These are phyloP conservation scores for Motacilla alba DNA, from an alignment of 2,113 vertebrate species.

Conservation along the genomic window DNA sequence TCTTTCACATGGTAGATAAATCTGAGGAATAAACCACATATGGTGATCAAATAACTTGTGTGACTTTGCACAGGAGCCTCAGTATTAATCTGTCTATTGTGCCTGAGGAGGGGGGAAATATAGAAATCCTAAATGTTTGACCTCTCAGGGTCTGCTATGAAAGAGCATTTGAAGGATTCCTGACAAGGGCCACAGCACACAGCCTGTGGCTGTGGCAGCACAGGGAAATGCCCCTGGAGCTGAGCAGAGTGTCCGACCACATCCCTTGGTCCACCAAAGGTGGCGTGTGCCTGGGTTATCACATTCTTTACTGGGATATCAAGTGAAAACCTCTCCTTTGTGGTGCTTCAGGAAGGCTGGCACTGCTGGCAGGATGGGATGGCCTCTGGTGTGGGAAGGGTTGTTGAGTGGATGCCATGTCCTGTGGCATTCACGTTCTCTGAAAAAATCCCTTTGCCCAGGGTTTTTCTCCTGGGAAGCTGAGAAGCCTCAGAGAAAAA, in stretches of 20 bases:
- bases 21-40: not conserved
- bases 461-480: no score
- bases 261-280: not conserved
- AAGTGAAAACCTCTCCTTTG: not conserved
- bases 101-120: not conserved
- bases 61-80: not conserved
- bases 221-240: not conserved
- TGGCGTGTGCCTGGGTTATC: not conserved
- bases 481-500: no score
- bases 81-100: not conserved
- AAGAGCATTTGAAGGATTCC: not conserved
- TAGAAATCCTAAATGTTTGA: not conserved
- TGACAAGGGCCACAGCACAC: not conserved
- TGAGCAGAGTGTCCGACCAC: rapidly evolving
- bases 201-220: not conserved
- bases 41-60: not conserved
- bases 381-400: not conserved
- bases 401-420: rapidly evolving
- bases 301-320: not conserved
- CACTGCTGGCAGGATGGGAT: rapidly evolving
- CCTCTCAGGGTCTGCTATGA: not conserved
- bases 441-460: no score
- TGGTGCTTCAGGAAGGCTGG: not conserved
- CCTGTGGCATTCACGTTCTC: not conserved
- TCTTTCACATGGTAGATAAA: not conserved